These are phyloP conservation scores for Phrixothrix hirtus DNA, from an alignment of 2,888 invertebrate species.

Conservation along the genomic window DNA sequence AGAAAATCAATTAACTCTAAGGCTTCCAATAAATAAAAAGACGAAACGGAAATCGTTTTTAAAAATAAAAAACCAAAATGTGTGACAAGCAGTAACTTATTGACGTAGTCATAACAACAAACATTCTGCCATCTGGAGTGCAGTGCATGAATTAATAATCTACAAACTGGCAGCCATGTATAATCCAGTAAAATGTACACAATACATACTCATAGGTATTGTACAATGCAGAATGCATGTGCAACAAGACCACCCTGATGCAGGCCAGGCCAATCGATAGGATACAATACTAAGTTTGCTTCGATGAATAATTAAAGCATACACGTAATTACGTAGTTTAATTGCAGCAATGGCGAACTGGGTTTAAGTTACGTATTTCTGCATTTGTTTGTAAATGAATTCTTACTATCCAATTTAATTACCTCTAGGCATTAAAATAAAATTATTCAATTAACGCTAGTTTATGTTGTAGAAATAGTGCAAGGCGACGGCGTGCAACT, in stretches of 20 bases:
- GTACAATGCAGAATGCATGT: conserved; percentile 49
- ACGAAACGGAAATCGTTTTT: too few relatives aligned
- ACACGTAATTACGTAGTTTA: conserved; percentile 46
- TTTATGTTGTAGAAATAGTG: conserved; percentile 19
- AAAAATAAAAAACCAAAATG: conserved; percentile 19
- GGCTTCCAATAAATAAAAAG: too few relatives aligned
- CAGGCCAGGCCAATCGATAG: conserved; percentile 49
- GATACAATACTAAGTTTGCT: conserved; percentile 50
- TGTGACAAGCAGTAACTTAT: conserved; percentile 33
- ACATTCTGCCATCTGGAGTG: conserved; percentile 44
- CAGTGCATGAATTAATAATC: conserved; percentile 47
- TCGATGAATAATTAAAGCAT: conserved; percentile 49
- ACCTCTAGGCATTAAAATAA: conserved; percentile 27
- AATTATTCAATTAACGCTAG: conserved; percentile 29
- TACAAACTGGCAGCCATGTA: conserved; percentile 47
- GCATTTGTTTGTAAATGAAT: conserved; percentile 22
- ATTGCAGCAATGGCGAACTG: conserved; percentile 29
- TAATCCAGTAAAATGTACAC: conserved; percentile 47
- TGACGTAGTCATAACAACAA: conserved; percentile 36
- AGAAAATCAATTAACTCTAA: too few relatives aligned
- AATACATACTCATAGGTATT: conserved; percentile 50
- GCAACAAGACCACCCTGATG: conserved; percentile 47
- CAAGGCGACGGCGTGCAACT: conserved; percentile 32
- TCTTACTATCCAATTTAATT: conserved; percentile 26
- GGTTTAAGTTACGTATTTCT: conserved; percentile 17